Evolutionary conservation across 2,888 invertebrate genomes (phyloP), one percentile per base, ranked within the genome.

Genomic region (Elysia crispata): DNA sequence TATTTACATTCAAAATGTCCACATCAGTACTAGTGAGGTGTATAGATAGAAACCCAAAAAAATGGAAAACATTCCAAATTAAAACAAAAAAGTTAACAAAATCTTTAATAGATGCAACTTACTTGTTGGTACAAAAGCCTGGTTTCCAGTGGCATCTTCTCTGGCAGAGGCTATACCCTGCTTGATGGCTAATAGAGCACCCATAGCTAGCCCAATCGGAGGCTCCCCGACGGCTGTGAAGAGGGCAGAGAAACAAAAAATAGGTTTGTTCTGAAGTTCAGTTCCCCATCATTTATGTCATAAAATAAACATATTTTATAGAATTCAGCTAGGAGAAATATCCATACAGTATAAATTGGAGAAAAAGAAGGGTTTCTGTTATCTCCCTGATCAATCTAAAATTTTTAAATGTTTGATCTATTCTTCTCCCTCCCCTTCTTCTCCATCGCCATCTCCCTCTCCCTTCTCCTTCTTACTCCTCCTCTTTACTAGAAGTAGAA

Each of bases 191-290:
- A 83, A 25, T 49, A 83, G 18, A 13, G 81, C 83, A 1, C 81
- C 80, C 33, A 77, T 73, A 18, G 76, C 75, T 69, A 83, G 81
- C 25, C 77, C 77, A 25, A 80, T 80, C n/a, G 83, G 73, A 3
- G 83, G 83, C 69, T 83, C 83, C 5, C 83, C 81, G 13, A 77
- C 60, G n/a, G 83, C 83, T 83, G 70, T 60, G 20, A 11, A 41
- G 5, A 41, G 41, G 41, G 41, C 41, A 11, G 41, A 11, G 41
- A 41, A 41, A 41, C 41, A 3, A 6, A 11, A 11, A 41, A 73
- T 18, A 6, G 1, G 25, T 25, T 11, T 54, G 1, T 49, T 23
- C 1, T 28, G 0, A 25, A 67, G 25, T 25, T 66, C 13, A 1
- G 5, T 23, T 23, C 3, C 66, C 3, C 15, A 66, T 23, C 1